These are phyloP conservation scores for Slavum lentiscoides DNA, from an alignment of 2,888 invertebrate species.

Conservation along the genomic window DNA sequence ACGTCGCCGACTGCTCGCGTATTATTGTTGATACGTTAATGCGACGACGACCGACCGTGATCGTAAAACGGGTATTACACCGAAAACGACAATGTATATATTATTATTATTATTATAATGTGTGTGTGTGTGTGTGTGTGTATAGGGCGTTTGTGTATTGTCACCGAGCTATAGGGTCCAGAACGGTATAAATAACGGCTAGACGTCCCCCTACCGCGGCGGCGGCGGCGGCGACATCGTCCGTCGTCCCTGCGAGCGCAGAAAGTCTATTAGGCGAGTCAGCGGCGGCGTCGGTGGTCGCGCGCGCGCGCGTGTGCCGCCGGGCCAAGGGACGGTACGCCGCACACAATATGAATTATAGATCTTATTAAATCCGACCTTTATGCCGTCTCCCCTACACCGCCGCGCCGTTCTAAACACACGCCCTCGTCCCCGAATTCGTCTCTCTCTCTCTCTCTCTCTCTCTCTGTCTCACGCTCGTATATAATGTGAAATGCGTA, in stretches of 20 bases:
- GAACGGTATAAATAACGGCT: slow-evolving; percentile 49
- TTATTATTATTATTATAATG: no score
- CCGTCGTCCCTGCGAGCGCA: not conserved
- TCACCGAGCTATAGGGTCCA: not conserved
- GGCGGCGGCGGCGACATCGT: not conserved
- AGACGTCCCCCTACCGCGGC: not conserved
- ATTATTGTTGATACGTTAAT: no score
- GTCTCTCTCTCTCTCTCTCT: not conserved
- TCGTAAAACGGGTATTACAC: no score
- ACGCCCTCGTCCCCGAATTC: not conserved
- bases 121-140: no score
- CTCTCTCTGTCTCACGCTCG: no score
- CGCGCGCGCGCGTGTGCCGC: not conserved
- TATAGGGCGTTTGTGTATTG: no score
- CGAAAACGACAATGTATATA: no score
- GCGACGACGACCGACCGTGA: no score
- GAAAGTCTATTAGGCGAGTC: slow-evolving; percentile 44
- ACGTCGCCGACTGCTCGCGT: no score
- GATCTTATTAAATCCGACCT: slow-evolving; percentile 54
- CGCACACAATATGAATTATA: slow-evolving; percentile 42
- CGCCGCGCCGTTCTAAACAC: not conserved
- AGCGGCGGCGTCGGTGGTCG: not conserved
- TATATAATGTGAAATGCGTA: no score
- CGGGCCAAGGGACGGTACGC: not conserved
- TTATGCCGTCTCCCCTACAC: not conserved